Percentiles rank a stretch among this genome's conserved stretches.
phyloP scores from a whole-genome alignment of 35 echinoderm and acorn worm species.

The Patiria miniata region DNA sequence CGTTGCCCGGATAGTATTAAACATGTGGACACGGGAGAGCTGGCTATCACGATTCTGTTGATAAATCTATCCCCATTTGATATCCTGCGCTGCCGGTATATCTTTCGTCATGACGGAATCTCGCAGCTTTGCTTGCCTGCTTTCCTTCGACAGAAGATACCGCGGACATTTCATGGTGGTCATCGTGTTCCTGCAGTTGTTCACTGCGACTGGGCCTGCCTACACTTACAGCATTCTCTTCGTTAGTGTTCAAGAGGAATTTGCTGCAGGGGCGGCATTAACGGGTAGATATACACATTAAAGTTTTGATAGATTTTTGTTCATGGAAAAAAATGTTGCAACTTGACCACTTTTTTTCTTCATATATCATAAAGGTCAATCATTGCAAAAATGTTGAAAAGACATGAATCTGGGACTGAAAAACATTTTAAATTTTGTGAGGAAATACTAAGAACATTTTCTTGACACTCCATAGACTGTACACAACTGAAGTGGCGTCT shows the following conservation, averaged over 20 bases:
- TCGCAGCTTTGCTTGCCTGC: no score
- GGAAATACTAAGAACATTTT: neutral
- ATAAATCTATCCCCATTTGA: no score
- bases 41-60: no score
- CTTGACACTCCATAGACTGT: no score
- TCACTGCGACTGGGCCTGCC: neutral
- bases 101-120: no score
- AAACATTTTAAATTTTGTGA: neutral
- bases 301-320: neutral
- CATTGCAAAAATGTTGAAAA: no score
- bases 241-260: neutral
- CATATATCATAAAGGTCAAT: no score
- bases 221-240: slow-evolving; percentile 3
- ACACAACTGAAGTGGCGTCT: no score
- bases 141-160: neutral
- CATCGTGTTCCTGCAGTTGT: neutral
- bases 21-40: no score
- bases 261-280: neutral
- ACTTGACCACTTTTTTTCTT: neutral
- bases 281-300: neutral
- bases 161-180: neutral
- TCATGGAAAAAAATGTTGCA: neutral
- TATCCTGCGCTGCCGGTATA: no score
- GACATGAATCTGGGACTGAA: no score
- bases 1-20: no score